Conservation (phyloP, 23 tunicate species). For the Aplidium turbinatum region DNA sequence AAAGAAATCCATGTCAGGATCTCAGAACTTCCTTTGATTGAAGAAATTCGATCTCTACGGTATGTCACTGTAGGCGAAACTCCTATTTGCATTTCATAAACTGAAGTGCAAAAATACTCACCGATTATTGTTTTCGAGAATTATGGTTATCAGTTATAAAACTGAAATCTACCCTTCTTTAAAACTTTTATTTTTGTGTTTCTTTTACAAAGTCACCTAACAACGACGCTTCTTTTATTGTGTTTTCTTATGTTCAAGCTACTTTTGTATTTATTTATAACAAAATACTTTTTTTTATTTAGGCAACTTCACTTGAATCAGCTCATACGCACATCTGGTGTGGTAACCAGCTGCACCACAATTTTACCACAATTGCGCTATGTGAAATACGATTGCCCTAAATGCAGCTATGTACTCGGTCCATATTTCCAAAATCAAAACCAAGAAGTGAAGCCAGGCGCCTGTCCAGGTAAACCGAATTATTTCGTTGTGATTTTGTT, state of each 20-base stretch:
- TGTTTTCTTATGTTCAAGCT: too few species aligned
- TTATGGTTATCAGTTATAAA: too few species aligned
- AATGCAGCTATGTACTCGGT: conserved; percentile 87
- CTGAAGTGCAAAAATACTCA: too few species aligned
- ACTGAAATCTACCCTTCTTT: too few species aligned
- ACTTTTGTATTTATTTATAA: background rate
- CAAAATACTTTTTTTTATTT: background rate
- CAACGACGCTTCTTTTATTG: too few species aligned
- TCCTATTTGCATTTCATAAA: too few species aligned
- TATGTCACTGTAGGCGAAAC: background rate
- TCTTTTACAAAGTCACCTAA: too few species aligned
- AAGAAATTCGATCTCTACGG: conserved; percentile 94
- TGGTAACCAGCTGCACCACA: conserved; percentile 89
- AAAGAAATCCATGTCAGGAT: conserved; percentile 96
- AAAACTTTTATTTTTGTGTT: too few species aligned
- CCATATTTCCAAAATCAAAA: conserved; percentile 96
- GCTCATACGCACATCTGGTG: conserved; percentile 91
- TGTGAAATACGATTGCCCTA: conserved; percentile 90
- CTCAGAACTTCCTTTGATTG: conserved; percentile 80
- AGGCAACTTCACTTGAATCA: conserved; percentile 97
- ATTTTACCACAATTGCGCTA: conserved; percentile 93
- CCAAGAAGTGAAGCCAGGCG: conserved; percentile 92
- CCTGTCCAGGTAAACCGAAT: conserved; percentile 87
- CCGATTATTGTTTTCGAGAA: too few species aligned
- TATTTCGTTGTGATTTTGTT: background rate